Conservation (phyloP, 2,888 invertebrate species). For the Plebejus melissa region DNA sequence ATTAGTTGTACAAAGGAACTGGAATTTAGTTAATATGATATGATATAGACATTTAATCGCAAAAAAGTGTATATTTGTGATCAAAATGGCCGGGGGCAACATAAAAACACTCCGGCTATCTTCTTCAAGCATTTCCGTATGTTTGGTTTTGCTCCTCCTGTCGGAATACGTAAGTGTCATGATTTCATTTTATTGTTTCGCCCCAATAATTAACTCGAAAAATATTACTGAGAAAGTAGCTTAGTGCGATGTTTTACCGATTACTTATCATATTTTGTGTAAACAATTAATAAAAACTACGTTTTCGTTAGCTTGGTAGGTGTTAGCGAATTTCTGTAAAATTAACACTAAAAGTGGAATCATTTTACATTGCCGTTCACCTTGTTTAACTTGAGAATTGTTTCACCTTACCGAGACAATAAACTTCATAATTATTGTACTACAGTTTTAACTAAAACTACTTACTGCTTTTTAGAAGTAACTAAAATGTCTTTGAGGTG, state of each 20-base stretch:
- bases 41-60: constrained; percentile 48
- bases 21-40: constrained; percentile 51
- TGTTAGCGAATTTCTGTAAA: constrained; percentile 40
- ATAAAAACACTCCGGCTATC: constrained; percentile 49
- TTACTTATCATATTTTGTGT: background rate
- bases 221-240: background rate
- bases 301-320: constrained; percentile 34
- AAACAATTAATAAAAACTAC: background rate
- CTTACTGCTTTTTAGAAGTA: background rate
- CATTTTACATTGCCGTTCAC: constrained; percentile 1
- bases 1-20: background rate
- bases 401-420: background rate
- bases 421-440: background rate
- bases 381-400: background rate
- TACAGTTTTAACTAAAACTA: background rate
- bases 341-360: background rate
- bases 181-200: constrained; percentile 47
- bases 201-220: constrained; percentile 41
- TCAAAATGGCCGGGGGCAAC: constrained; percentile 53
- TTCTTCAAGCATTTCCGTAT: constrained; percentile 55
- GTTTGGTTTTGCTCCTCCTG: constrained; percentile 54
- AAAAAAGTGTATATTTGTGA: constrained; percentile 46
- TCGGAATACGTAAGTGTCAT: constrained; percentile 58
- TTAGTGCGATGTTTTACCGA: background rate
- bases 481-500: background rate